Evolutionary conservation across 2,888 invertebrate genomes (phyloP), one percentile per base, ranked within the genome.

Genomic region (Synergus itoensis): DNA sequence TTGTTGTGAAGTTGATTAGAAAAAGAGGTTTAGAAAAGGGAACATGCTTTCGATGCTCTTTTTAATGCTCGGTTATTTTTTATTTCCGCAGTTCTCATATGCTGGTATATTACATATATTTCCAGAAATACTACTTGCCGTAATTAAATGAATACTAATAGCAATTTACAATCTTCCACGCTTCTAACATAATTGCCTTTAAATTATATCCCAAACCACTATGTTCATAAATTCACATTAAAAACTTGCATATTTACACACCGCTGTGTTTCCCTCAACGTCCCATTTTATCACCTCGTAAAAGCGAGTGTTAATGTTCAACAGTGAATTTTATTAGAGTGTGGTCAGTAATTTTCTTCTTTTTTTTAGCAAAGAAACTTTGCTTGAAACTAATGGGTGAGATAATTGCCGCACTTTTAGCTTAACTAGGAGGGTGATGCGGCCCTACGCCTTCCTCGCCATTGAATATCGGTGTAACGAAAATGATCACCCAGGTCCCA

Each of bases 401-500:
- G 16, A 63, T 63, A 63, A 63, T 63, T 63, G 40, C 8, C n/a
- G 8, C 14, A 64, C 43, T 41, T 64, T 64, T 36, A n/a, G 16
- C 1, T 40, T 40, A 40, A 64, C 40, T n/a, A 16, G 18, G 53
- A 36, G 45, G 40, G 41, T 9, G 48, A 12, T 8, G 12, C 9
- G 53, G 41, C 36, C 36, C 36, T 36, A 48, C 63, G 43, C 63
- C 48, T 75, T 75, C 18, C 16, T 53, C 40, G 12, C 64, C 78
- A 78, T 64, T 76, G 28, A 76, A 79, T 79, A 76, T 79, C 75
- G 79, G 76, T 64, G 40, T 63, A 14, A 28, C 28, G 69, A 69
- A 69, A 69, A 69, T 69, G 45, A 69, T 69, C 45, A 48, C 48
- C 16, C 69, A 48, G 16, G 69, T 69, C 28, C 45, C 9, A 53